These are phyloP conservation scores for Melanotaenia trifasciata DNA, from an alignment of 2,797 vertebrate species.

Conservation along the genomic window DNA sequence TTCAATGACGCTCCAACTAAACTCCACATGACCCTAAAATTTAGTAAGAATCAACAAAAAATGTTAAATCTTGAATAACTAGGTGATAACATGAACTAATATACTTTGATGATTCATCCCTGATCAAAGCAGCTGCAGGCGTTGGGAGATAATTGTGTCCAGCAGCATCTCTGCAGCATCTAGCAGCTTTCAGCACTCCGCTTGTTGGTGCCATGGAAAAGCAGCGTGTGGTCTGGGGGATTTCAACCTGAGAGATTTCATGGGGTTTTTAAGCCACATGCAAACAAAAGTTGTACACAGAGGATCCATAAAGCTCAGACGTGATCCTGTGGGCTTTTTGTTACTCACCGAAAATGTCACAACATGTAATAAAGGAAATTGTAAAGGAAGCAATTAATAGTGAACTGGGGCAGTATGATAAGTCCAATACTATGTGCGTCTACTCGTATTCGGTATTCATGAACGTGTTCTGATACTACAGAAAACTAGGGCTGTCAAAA, in stretches of 20 bases:
- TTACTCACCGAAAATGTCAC: conserved; percentile 12
- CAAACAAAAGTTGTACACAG: neutral
- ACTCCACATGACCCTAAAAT: neutral
- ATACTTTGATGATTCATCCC: conserved; percentile 23
- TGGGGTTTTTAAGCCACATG: conserved; percentile 8
- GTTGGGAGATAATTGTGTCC: conserved; percentile 10
- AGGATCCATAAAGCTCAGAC: conserved; percentile 2
- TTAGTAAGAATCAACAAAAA: neutral
- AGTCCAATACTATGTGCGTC: neutral
- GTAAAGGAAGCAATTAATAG: neutral
- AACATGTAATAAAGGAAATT: conserved; percentile 2
- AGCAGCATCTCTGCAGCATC: conserved; percentile 27
- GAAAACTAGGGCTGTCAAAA: no score
- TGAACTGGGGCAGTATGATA: neutral
- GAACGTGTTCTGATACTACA: no score
- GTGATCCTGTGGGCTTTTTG: conserved; percentile 1
- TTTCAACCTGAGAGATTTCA: conserved; percentile 19
- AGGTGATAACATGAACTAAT: neutral
- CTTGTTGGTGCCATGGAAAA: conserved; percentile 34
- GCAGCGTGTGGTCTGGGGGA: conserved; percentile 18
- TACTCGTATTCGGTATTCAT: no score
- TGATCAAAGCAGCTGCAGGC: conserved; percentile 19
- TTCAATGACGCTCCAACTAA: neutral
- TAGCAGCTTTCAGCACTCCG: conserved; percentile 41
- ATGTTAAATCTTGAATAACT: neutral